Conservation (phyloP, 2,113 vertebrate genomes). For the Phrynosoma blainvillii region DNA sequence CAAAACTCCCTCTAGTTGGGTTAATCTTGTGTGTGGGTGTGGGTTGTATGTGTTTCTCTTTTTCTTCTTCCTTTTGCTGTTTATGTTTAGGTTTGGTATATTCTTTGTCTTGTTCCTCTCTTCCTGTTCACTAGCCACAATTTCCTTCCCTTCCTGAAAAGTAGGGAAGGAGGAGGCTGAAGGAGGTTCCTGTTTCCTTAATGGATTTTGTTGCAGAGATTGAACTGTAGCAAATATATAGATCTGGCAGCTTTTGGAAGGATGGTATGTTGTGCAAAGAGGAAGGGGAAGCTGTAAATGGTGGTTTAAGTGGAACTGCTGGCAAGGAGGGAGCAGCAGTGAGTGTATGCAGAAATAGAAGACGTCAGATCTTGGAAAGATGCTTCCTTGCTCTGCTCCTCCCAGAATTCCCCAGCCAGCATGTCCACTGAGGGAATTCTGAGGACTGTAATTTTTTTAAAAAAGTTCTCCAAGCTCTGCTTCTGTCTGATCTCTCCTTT, state of each 20-base stretch:
- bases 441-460: background rate
- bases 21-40: background rate
- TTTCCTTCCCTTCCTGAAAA: background rate
- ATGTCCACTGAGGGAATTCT: background rate
- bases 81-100: background rate
- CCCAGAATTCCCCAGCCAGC: background rate
- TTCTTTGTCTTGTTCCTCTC: background rate
- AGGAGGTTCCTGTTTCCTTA: background rate
- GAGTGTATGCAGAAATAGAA: background rate
- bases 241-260: background rate
- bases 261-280: background rate
- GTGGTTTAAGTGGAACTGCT: background rate
- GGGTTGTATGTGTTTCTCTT: background rate
- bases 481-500: background rate
- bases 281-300: background rate
- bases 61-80: background rate
- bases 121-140: background rate
- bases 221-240: background rate
- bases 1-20: background rate
- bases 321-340: background rate
- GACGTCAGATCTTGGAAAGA: background rate
- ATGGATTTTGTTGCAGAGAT: background rate
- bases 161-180: background rate
- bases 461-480: background rate
- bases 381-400: background rate